Conservation (phyloP, 2,797 vertebrate genomes). For the Sylvilagus floridanus region DNA sequence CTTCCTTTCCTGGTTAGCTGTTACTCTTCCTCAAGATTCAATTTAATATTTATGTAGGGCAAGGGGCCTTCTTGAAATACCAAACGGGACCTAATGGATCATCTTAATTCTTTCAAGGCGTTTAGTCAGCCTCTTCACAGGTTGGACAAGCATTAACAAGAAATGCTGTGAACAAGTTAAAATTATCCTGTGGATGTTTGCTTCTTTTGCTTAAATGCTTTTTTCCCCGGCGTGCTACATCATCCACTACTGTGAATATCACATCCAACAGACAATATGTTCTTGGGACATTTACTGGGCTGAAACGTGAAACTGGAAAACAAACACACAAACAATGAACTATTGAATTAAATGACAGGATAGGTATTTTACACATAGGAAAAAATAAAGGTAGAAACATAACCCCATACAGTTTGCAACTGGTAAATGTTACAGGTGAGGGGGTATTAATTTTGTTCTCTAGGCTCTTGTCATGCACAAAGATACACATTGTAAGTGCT, state of each 20-base stretch:
- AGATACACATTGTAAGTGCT: too few species aligned
- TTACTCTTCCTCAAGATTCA: constrained; percentile 1
- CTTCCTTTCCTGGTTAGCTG: not conserved
- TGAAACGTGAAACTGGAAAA: not conserved
- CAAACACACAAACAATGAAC: not conserved
- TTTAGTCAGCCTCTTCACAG: not conserved
- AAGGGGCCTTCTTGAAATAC: not conserved
- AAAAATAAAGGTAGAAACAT: not conserved
- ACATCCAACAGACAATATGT: not conserved
- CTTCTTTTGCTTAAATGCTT: not conserved
- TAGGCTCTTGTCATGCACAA: too few species aligned
- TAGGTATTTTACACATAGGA: not conserved
- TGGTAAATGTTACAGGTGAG: not conserved
- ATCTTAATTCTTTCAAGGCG: not conserved
- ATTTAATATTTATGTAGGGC: not conserved
- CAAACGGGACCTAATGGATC: not conserved
- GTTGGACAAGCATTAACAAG: not conserved
- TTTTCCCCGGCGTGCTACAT: not conserved
- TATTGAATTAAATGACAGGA: not conserved
- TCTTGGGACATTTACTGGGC: not conserved
- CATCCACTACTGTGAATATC: too few species aligned
- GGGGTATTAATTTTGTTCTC: too few species aligned
- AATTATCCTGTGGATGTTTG: not conserved
- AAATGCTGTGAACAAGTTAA: not conserved
- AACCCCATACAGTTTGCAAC: not conserved